Percentiles rank a stretch among this genome's conserved stretches.
These are phyloP conservation scores for Zosterops lateralis DNA, from an alignment of 2,113 vertebrate genomes.

Conservation along the genomic window DNA sequence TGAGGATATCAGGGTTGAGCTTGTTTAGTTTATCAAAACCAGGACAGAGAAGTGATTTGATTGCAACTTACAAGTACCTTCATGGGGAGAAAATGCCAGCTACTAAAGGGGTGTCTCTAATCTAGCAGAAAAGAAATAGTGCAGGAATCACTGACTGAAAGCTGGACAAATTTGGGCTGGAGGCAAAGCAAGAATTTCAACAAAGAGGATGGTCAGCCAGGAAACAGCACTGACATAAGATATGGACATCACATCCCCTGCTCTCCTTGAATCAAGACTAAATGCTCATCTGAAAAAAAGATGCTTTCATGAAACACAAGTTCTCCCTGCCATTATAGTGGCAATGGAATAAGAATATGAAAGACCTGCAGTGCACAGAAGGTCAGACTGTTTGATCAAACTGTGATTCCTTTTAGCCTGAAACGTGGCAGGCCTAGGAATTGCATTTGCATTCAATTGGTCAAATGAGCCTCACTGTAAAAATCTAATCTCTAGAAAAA, in stretches of 20 bases:
- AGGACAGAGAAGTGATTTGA: background rate
- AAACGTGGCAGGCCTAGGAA: background rate
- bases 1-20: background rate
- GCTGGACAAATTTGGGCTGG: background rate
- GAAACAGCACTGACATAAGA: background rate
- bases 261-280: background rate
- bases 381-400: conserved; percentile 28
- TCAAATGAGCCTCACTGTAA: background rate
- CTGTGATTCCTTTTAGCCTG: conserved; percentile 16
- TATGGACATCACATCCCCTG: background rate
- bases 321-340: background rate
- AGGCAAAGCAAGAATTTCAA: background rate
- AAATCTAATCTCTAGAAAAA: background rate
- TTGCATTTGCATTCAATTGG: background rate
- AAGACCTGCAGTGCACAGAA: background rate
- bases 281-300: background rate
- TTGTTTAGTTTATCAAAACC: background rate
- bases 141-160: background rate
- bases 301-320: background rate
- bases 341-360: background rate
- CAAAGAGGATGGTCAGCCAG: background rate
- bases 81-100: background rate
- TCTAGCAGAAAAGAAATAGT: background rate
- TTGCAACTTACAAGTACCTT: background rate
- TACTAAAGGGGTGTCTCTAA: background rate